Base-by-base conservation (phyloP, 2,113 vertebrate species). In the Elephantulus edwardii region DNA sequence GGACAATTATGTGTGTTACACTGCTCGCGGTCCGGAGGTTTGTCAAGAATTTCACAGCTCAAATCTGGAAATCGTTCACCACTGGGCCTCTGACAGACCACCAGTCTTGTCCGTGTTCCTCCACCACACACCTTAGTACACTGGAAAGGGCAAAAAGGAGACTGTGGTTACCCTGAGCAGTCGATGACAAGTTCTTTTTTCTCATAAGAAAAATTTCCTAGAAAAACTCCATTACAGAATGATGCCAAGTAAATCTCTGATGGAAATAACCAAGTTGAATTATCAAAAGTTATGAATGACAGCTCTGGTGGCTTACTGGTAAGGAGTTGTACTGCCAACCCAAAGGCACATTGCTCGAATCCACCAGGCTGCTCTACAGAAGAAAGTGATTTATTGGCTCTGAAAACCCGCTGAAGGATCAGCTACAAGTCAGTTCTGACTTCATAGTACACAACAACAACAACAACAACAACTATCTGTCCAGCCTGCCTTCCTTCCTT, bases 41-140 rank as follows among this genome's bases (percentile, higher is more conserved):
- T 99, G 96, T 99, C 98, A 10, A 99, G 98, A 95, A 99, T 98
- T 97, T 99, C 99, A 93, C 99, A 99, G 98, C 99, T 99, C 98
- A 99, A 97, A 96, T 99, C 99, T 7, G 98, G 99, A 97, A 99
- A 99, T 58, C 98, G 98, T 94, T 99, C 99, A 70, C 99, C 99
- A 0, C 97, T 98, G 72, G 98, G 98, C 91, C 98, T 98, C 97
- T 99, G 99, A 96, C 99, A 99, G 91, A 98, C 98, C 92, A 99
- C 99, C 94, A 99, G 97, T 94, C 99, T 98, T 0, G 99, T 99
- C 92, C 98, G 98, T 92, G 98, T 98, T 86, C 99, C 99, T 77
- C 98, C 98, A 33, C 99, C 99, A 1, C 99, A 99, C 44, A 97
- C 97, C 97, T 99, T 99, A 0, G 98, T 98, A 95, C 99, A 99